Evolutionary conservation across 2,113 vertebrate genomes (phyloP).

Genomic region (Melanostigma gelatinosum): DNA sequence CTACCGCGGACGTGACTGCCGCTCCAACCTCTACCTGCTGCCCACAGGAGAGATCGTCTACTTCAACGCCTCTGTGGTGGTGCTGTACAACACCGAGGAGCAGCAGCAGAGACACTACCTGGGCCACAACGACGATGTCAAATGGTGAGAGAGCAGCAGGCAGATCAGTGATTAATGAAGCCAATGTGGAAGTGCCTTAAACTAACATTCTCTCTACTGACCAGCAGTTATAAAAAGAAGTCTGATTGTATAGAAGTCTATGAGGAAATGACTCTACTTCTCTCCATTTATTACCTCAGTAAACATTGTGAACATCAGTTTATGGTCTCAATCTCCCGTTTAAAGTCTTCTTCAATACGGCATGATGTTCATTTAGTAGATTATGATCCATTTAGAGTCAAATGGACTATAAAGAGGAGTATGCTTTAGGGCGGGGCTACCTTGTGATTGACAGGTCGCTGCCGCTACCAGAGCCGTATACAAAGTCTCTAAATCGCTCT

Average conservation of each 20-base stretch:
- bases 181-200: not conserved
- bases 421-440: too few relatives aligned
- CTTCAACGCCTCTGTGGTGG: conserved; percentile 91
- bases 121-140: conserved; percentile 93
- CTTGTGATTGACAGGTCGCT: too few relatives aligned
- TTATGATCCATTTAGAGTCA: too few relatives aligned
- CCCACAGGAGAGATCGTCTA: conserved; percentile 94
- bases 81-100: conserved; percentile 91
- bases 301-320: too few relatives aligned
- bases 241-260: not conserved
- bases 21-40: conserved; percentile 90
- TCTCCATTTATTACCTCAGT: not conserved
- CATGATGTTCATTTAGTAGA: not conserved
- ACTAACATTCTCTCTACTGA: not conserved
- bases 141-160: conserved; percentile 84
- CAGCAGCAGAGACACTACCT: conserved; percentile 93
- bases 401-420: too few relatives aligned
- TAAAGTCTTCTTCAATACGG: not conserved
- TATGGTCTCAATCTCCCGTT: too few relatives aligned
- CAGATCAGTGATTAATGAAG: not conserved
- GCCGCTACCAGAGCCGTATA: too few relatives aligned
- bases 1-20: conserved; percentile 91
- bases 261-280: not conserved
- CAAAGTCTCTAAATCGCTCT: too few relatives aligned
- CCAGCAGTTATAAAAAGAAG: not conserved